Conservation (phyloP, 1,140 invertebrate species). For the Drosophila virilis region DNA sequence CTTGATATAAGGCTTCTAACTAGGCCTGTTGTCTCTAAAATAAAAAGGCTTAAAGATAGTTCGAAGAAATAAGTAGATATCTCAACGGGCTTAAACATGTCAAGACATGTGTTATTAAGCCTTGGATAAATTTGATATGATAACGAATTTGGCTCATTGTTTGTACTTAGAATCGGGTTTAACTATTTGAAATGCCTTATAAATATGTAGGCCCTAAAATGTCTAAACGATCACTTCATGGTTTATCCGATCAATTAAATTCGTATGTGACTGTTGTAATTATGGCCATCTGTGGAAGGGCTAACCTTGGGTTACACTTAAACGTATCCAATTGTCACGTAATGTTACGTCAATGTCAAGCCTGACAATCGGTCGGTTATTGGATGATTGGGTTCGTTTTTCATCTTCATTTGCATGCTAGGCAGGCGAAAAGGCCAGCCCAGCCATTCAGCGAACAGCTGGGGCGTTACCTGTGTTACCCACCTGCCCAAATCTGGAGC, state of each 20-base stretch:
- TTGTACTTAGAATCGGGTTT: neutral
- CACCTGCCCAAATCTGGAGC: conserved; percentile 9
- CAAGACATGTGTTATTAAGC: neutral
- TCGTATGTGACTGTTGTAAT: conserved; percentile 22
- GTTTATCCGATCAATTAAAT: conserved; percentile 42
- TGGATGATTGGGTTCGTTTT: conserved; percentile 19
- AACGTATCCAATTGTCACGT: conserved; percentile 55
- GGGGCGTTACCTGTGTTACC: conserved; percentile 6
- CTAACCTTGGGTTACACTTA: conserved; percentile 56
- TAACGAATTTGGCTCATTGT: neutral
- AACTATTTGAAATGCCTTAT: neutral
- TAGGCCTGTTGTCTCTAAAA: too few relatives aligned
- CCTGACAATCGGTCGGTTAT: conserved; percentile 8
- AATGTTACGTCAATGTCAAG: conserved; percentile 68
- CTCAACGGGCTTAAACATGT: neutral
- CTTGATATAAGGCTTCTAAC: too few relatives aligned
- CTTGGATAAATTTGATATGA: neutral
- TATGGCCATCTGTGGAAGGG: conserved; percentile 49
- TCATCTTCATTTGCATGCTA: conserved; percentile 73
- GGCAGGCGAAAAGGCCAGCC: conserved; percentile 28
- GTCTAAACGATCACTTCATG: conserved; percentile 22
- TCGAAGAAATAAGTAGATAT: too few relatives aligned
- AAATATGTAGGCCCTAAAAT: conserved; percentile 15
- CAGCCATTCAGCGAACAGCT: conserved; percentile 17
- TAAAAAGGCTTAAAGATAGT: too few relatives aligned